A percentile compares a stretch with the other conserved stretches of the same genome.
Conservation (phyloP, 2,113 vertebrate species). For the Heterocephalus glaber region DNA sequence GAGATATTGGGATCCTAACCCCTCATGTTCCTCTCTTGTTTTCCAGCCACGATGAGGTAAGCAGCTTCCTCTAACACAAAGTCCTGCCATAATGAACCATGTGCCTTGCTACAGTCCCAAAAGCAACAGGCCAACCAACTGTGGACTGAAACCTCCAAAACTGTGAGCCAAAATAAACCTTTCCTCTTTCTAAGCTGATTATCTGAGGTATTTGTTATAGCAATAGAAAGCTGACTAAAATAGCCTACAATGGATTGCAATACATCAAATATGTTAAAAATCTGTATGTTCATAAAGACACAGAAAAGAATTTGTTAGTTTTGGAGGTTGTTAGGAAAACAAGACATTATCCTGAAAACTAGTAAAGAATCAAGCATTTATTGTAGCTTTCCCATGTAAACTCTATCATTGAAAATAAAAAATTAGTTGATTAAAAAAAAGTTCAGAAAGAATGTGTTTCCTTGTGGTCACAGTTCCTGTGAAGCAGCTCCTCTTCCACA, state of each 20-base stretch:
- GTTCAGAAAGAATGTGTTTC: neutral
- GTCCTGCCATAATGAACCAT: neutral
- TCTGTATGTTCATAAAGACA: neutral
- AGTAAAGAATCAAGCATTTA: neutral
- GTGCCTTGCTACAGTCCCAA: neutral
- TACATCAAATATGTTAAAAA: neutral
- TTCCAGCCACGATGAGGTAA: neutral
- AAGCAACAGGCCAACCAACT: neutral
- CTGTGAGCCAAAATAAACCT: neutral
- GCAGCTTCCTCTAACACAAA: neutral
- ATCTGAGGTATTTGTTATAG: neutral
- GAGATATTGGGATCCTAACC: neutral
- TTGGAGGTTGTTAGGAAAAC: neutral
- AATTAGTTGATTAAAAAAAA: neutral
- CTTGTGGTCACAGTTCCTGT: neutral
- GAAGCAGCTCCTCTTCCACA: neutral
- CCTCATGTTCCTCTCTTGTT: neutral
- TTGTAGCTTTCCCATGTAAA: neutral
- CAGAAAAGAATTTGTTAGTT: neutral
- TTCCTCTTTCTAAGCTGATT: neutral
- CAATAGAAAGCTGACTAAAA: neutral
- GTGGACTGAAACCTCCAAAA: neutral
- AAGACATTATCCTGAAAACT: neutral
- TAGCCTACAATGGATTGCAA: neutral
- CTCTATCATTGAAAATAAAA: neutral